Conservation (phyloP, 1,140 invertebrate genomes). For the Dreissena rostriformis region DNA sequence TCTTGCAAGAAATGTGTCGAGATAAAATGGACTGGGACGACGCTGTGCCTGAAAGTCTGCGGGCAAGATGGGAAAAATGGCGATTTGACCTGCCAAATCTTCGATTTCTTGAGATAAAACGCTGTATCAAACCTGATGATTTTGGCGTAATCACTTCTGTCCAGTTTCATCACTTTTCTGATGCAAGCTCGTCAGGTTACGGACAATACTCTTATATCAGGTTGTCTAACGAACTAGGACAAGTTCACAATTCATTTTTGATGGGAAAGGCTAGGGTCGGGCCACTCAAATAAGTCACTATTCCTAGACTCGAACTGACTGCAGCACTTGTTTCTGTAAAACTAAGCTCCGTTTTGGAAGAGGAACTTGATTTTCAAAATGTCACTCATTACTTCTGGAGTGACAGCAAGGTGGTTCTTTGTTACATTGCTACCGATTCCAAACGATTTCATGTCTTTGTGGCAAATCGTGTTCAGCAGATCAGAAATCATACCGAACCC, state of each 20-base stretch:
- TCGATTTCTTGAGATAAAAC: constrained; percentile 7
- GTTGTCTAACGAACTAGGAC: constrained; percentile 9
- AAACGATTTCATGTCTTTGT: constrained; percentile 51
- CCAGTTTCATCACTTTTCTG: constrained; percentile 66
- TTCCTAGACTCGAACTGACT: constrained; percentile 55
- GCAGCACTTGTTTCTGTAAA: constrained; percentile 53
- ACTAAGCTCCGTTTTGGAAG: constrained; percentile 1
- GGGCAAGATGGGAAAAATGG: constrained; percentile 51
- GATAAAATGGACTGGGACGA: constrained; percentile 54
- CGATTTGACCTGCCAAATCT: constrained; percentile 41
- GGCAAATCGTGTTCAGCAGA: constrained; percentile 45
- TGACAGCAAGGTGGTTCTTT: constrained; percentile 50
- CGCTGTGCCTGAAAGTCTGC: constrained; percentile 25
- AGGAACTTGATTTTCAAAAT: constrained; percentile 37
- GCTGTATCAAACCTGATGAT: constrained; percentile 52
- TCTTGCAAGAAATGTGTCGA: constrained; percentile 64
- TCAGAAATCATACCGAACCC: constrained; percentile 3
- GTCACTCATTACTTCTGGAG: constrained; percentile 30
- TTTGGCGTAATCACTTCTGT: constrained; percentile 62
- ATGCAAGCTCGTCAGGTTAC: constrained; percentile 64
- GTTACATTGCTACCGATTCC: constrained; percentile 52
- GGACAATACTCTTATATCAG: constrained; percentile 64
- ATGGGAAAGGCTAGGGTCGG: constrained; percentile 59
- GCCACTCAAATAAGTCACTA: constrained; percentile 51
- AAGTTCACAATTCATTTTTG: constrained; percentile 57